Evolutionary conservation across 2,888 invertebrate species (phyloP), one percentile per base, ranked within the genome.

Genomic region (Cremastobaeus sp.): DNA sequence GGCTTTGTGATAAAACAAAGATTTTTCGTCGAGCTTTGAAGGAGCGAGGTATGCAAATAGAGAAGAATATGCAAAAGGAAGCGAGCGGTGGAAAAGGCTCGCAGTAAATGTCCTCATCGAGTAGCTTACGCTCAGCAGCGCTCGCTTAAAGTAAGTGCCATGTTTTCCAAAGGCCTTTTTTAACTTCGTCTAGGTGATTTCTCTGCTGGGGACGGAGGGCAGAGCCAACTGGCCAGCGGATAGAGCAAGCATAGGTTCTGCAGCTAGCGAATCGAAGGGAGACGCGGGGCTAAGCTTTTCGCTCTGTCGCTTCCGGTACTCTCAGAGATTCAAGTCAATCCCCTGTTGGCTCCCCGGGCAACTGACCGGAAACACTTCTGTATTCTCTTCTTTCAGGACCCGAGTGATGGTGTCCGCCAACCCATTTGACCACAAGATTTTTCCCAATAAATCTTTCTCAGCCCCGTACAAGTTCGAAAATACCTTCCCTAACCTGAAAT

Each of bases 321-420:
- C 80, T 69, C 59, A 52, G 80, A 79, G 82, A 84, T 81, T 81
- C 76, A 76, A 65, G 78, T 73, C 76, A 76, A 76, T 76, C 72
- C 76, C 76, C 54, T 62, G 73, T 75, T 74, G 68, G 79, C 77
- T 79, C 80, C 77, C 78, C 76, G 78, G 69, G 77, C 81, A 83
- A 82, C 83, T 82, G 83, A 82, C 84, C 85, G 82, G 82, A 85
- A 85, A 84, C 78, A 79, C 74, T 71, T 76, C 66, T 75, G 76
- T 70, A 59, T 65, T 48, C 73, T 28, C 14, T 6, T 43, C 47
- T 60, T 54, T 41, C 15, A 65, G 45, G 60, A 32, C 50, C 52
- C 39, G 25, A 65, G 65, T 66, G 74, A 68, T 52, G 54, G 55
- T 47, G 68, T 50, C 55, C 32, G 45, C 68, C 9, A 35, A 54